Evolutionary conservation across 2,888 invertebrate species (phyloP).

Genomic region (Netelia virgata): DNA sequence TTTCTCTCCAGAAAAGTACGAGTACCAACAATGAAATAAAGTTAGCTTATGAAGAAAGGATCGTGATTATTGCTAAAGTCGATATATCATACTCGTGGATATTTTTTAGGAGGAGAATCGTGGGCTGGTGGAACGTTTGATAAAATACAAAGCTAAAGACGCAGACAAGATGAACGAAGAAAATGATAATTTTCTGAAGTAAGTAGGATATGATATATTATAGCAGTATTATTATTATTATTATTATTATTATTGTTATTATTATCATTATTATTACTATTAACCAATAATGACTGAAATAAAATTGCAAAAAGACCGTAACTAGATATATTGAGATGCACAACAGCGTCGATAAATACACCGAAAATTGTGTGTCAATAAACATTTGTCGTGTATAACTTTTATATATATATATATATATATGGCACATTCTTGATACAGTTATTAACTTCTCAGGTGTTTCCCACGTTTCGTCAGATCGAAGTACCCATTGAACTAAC

Average conservation of each 20-base stretch:
- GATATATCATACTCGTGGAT: neutral
- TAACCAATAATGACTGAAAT: neutral
- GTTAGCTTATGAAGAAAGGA: neutral
- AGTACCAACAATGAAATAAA: neutral
- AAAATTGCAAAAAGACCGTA: slow-evolving; percentile 51
- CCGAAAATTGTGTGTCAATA: neutral
- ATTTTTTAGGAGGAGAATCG: slow-evolving; percentile 93
- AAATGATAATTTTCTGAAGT: slow-evolving; percentile 97
- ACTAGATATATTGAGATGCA: slow-evolving; percentile 12
- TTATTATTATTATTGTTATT: slow-evolving; percentile 15
- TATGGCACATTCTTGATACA: too few species aligned
- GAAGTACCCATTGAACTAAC: too few species aligned
- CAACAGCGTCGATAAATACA: neutral
- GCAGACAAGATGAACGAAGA: slow-evolving; percentile 98
- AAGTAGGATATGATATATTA: slow-evolving; percentile 84
- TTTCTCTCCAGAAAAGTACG: neutral
- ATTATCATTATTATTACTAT: slow-evolving; percentile 10
- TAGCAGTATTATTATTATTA: neutral
- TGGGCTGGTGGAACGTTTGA: slow-evolving; percentile 93
- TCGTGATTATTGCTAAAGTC: neutral
- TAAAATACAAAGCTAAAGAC: slow-evolving; percentile 96
- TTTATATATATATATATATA: too few species aligned
- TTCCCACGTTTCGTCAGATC: too few species aligned
- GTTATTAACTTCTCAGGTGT: too few species aligned
- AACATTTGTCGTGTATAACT: too few species aligned